Evolutionary conservation across 2,113 vertebrate genomes (phyloP), one percentile per base, ranked within the genome.

Genomic region (Melanostigma gelatinosum): DNA sequence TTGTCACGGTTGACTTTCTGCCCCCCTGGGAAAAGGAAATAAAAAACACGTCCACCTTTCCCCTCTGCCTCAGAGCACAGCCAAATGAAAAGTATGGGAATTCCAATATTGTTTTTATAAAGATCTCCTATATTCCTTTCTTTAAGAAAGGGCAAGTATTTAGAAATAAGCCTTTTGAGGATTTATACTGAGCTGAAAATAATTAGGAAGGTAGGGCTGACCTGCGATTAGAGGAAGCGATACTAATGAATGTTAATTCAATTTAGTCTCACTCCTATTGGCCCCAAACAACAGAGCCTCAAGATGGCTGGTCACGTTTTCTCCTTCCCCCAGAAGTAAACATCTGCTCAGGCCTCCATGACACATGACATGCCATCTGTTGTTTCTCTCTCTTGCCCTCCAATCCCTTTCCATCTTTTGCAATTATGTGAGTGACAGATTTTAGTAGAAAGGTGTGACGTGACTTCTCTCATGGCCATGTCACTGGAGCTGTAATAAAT

Each of bases 191-290:
- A 80, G 71, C 62, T 84, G 67, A 8, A 79, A 75, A 82, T 82
- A 84, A 83, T 87, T 76, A 83, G 63, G 16, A 42, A 84, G 72
- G 57, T 24, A 73, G 55, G 58, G 7, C 63, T 79, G 77, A 68
- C 80, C 63, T 82, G 85, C 60, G 16, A 74, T 2, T 2, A n/a
- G 83, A 76, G 61, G 65, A 88, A 85, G 70, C 58, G 22, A 80
- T 72, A 72, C 83, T 91, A 92, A 93, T 92, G 34, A 73, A 71
- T 80, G 83, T 72, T 87, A 93, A 92, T 84, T 86, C 71, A 90
- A 90, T 91, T 92, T 89, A 76, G 50, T 72, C 75, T 57, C 68
- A 46, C 71, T 88, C 74, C 61, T 69, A 38, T 34, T 80, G 85
- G 85, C 75, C 72, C 34, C 72, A 62, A 65, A 87, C 74, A 85